Base-by-base conservation (phyloP, 2,888 invertebrate species). In the Hirudinaria manillensis region DNA sequence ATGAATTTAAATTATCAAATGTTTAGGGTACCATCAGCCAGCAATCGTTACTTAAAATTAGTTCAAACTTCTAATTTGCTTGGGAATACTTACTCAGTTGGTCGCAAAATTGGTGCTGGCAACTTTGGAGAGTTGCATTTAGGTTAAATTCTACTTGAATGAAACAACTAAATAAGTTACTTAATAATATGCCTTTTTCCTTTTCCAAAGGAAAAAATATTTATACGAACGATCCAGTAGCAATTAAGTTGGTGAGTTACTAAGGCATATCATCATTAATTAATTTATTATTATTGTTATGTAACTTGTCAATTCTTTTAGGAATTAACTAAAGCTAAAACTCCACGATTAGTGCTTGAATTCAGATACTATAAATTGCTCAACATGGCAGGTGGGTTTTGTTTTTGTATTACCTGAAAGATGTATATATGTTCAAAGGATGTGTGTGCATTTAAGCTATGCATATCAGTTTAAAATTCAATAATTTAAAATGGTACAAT, bases 241-340 rank as follows among this genome's bases (percentile, higher is more conserved):
- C 75, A 56, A 72, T 75, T 29, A 75, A 75, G 72, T 29, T 75
- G 65, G 75, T 75, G 32, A 38, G 72, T 65, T 34, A 19, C 27
- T 75, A 51, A 7, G 67, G 27, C 29, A n/a, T 32, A 36, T 53
- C 24, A 24, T 68, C 51, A 27, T 36, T 16, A 65, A 38, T 6
- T 74, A 65, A 7, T 29, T 24, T 24, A n/a, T 66, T 65, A 13
- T 7, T 67, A 36, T 66, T 38, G 27, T 56, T 65, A 36, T 65
- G 34, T 65, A 27, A 65, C 24, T 65, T 65, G 10, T 65, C 27
- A 24, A 13, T 65, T 36, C 10, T 24, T 55, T 55, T 32, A 75
- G 75, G 75, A 75, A n/a, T 38, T 66, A 34, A 75, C 72, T n/a
- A 53, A 70, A 66, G 72, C 72, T 65, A 71, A 72, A 34, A 61